Evolutionary conservation across 2,797 vertebrate species (phyloP), one percentile per base, ranked within the genome.

Genomic region (Scolopax bukidnonensis): DNA sequence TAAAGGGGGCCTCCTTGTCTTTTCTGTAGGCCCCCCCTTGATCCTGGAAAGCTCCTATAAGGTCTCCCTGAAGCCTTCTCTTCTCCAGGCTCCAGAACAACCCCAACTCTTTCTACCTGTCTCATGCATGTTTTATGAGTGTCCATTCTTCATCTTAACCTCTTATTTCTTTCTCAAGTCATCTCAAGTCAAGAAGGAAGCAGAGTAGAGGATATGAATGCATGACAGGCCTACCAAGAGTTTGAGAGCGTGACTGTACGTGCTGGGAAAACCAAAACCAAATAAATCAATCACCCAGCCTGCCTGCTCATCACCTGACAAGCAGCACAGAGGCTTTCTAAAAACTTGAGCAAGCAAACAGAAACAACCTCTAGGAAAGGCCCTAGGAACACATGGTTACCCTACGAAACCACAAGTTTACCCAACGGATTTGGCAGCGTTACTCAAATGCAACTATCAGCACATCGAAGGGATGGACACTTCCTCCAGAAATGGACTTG

Each of bases 401-500:
- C 19, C 38, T 28, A 1, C 3, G 16, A 91, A 95, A 84, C 63
- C 70, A 73, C 76, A 76, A 48, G 41, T 84, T 90, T 76, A 63
- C 40, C 82, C 87, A 90, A 10, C 8, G 51, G 68, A 74, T 89
- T 41, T 86, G 63, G 77, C 81, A 78, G 53, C 6, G 1, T 30
- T 60, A 51, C 16, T 69, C 2, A 4, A 78, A 45, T 3, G 9
- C 24, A 25, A 19, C 61, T 28, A 36, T 3, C 32, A 51, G 53
- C 36, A 71, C 19, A 7, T 1, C 0, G 0, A 75, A 80, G 17
- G 50, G 45, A 74, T 4, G 12, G 30, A 24, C 0, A 0, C 23
- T 60, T 71, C 38, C 47, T 40, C 54, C 86, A 33, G 51, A 80
- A 75, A 19, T 1, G 0, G 32, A n/a, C 20, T 27, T 60, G 33